Evolutionary conservation across 2,797 vertebrate genomes (phyloP), one percentile per base, ranked within the genome.

Genomic region (Muscicapa striata): DNA sequence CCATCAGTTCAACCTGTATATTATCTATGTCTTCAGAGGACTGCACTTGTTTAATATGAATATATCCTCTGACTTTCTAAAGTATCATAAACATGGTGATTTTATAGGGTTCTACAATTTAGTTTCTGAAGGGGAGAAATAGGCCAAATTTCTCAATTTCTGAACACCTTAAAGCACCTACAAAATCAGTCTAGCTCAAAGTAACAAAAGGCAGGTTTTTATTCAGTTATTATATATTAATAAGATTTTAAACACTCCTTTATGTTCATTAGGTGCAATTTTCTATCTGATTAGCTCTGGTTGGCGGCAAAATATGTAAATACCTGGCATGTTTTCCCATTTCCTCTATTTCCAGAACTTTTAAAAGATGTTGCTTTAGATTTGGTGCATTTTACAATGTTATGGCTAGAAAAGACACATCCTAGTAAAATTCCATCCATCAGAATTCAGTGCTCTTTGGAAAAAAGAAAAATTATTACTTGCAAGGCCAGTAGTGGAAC

Each of bases 281-380:
- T 91, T 78, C 66, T 88, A 41, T 45, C 69, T 62, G 46, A 84
- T 95, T 78, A 84, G 49, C n/a, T 80, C 36, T 66, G 36, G 57
- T 29, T 80, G 68, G 64, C 66, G 78, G 66, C 38, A 91, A 90
- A 91, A 93, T 72, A 89, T 51, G 67, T n/a, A 86, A 90, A 94
- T 75, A 75, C 26, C 23, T 66, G 63, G 51, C 24, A 57, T 11
- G 27, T 75, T 77, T 79, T 41, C n/a, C 58, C 62, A 86, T 69
- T 93, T 91, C 66, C 40, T 90, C 21, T 91, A 51, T 81, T 79
- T 83, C 77, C 24, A 74, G 61, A 77, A 49, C 38, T 78, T 77
- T 17, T 57, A 69, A 79, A 94, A 67, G 11, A 62, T 7, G 2
- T 30, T 75, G 54, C 22, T 61, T 83, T 84, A 87, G 51, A 32